Percentiles rank a stretch among this genome's conserved stretches.
Conservation (phyloP, 2,797 vertebrate species). For the Peromyscus attwateri region DNA sequence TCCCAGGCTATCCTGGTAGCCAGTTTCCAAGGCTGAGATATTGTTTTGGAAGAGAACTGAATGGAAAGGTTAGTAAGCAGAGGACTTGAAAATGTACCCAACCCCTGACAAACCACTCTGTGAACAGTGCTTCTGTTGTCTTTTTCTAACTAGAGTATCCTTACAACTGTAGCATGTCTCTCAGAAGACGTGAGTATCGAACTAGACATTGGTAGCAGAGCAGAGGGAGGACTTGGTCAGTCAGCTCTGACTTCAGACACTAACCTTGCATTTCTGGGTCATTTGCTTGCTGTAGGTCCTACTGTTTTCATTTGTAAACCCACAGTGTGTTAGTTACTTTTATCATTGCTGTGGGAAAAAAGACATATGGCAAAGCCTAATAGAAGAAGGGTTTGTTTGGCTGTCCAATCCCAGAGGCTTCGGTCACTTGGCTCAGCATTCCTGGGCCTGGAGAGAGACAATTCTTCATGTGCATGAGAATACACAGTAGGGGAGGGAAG, state of each 20-base stretch:
- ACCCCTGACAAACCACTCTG: not conserved
- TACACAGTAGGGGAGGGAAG: too few species aligned
- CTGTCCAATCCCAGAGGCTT: not conserved
- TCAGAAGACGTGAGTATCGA: not conserved
- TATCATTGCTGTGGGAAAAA: not conserved
- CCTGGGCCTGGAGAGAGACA: not conserved
- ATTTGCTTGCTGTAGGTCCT: not conserved
- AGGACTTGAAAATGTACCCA: constrained; percentile 28
- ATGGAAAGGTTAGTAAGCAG: constrained; percentile 56
- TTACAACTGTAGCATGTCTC: not conserved
- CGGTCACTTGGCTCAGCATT: not conserved
- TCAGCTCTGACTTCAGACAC: not conserved
- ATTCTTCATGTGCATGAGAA: not conserved
- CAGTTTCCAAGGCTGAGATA: constrained; percentile 67
- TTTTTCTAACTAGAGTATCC: not conserved
- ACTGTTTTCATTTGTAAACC: constrained; percentile 24
- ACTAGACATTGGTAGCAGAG: not conserved
- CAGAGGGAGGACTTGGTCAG: not conserved
- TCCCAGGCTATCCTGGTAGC: not conserved
- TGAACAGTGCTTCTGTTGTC: not conserved
- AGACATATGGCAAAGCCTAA: not conserved
- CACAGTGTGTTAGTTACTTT: not conserved
- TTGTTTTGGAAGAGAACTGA: constrained; percentile 30
- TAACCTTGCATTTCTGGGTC: not conserved
- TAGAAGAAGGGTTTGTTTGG: not conserved